Conservation (phyloP, 2,888 invertebrate species). For the Drosophila seclusa region DNA sequence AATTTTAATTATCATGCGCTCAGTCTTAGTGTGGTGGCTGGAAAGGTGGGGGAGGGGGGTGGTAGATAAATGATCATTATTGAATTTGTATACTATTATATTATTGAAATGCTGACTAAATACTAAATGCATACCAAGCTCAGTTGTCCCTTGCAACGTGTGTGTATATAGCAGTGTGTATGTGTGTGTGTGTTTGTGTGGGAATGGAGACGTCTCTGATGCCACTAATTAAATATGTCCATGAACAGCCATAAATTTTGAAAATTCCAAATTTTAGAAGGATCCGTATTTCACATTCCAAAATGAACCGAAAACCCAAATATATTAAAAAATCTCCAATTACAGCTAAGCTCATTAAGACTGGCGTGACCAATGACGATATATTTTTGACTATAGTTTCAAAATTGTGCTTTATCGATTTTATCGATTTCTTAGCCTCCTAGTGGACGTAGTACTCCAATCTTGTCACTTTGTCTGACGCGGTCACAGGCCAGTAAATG, state of each 20-base stretch:
- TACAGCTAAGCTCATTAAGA: background rate
- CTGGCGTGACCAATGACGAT: background rate
- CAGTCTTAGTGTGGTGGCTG: background rate
- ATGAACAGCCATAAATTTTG: background rate
- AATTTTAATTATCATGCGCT: constrained; percentile 55
- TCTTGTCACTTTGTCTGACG: background rate
- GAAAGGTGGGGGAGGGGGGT: background rate
- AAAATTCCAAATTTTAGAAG: too few species aligned
- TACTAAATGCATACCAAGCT: background rate
- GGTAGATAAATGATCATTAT: background rate
- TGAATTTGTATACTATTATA: background rate
- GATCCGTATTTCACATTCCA: background rate
- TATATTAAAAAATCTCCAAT: background rate
- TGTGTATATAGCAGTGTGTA: background rate
- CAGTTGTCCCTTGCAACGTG: background rate
- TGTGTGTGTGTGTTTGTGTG: background rate
- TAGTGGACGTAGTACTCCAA: background rate
- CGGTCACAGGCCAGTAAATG: background rate
- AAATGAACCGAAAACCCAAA: background rate
- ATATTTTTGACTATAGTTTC: background rate
- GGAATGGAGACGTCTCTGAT: background rate
- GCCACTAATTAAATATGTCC: background rate
- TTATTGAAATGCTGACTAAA: background rate
- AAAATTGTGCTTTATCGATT: background rate
- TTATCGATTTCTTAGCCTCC: background rate